phyloP scores from a whole-genome alignment of 2,888 invertebrate species.

The Chromoteleia sp. region DNA sequence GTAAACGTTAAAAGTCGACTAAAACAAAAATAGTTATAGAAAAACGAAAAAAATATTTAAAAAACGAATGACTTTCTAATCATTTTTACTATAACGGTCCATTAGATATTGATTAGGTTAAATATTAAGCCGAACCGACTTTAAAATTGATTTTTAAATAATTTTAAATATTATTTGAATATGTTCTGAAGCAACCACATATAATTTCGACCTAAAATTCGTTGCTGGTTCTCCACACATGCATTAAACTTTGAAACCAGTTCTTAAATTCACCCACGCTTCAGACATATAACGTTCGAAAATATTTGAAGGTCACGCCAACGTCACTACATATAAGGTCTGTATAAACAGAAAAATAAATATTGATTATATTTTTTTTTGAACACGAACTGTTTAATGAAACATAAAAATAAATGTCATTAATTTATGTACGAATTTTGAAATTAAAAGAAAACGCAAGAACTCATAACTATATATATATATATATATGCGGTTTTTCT shows the following conservation, averaged over 20 bases:
- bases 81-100: too few species aligned
- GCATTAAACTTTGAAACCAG: slow-evolving; percentile 60
- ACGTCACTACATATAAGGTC: slow-evolving; percentile 43
- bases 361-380: slow-evolving; percentile 5
- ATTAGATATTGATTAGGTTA: too few species aligned
- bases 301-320: slow-evolving; percentile 58
- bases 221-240: slow-evolving; percentile 48
- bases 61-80: too few species aligned
- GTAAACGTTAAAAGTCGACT: too few species aligned
- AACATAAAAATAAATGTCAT: not conserved
- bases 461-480: too few species aligned
- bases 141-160: slow-evolving; percentile 23
- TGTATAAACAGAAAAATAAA: slow-evolving; percentile 22
- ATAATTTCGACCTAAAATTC: slow-evolving; percentile 54
- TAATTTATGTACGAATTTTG: too few species aligned
- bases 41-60: too few species aligned
- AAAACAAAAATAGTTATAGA: too few species aligned
- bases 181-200: slow-evolving; percentile 9
- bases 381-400: not conserved
- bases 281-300: slow-evolving; percentile 58
- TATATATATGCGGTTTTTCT: too few species aligned
- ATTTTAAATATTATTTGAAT: slow-evolving; percentile 12
- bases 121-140: too few species aligned
- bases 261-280: slow-evolving; percentile 64
- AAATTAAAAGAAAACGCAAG: too few species aligned